These are phyloP conservation scores for Hetaerina titia DNA, from an alignment of 2,888 invertebrate species.

Conservation along the genomic window DNA sequence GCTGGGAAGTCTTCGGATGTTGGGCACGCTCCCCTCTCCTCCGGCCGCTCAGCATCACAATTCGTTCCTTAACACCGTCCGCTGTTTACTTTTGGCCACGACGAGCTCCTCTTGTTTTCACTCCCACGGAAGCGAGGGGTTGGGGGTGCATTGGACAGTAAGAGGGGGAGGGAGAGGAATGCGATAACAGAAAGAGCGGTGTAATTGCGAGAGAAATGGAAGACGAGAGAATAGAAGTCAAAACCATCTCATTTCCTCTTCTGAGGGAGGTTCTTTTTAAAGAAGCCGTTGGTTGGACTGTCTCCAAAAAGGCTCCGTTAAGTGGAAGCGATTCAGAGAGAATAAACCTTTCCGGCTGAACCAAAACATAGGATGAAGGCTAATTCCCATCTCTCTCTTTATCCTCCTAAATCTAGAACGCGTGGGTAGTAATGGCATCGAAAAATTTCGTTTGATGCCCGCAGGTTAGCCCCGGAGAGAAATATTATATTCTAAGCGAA, in stretches of 20 bases:
- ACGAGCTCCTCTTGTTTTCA: not conserved
- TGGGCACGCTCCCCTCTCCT: not conserved
- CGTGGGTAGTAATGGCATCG: not conserved
- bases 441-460: not conserved
- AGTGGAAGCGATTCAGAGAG: conserved; percentile 60
- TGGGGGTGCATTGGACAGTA: not conserved
- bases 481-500: too few relatives aligned
- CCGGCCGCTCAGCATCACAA: not conserved
- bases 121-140: not conserved
- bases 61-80: not conserved
- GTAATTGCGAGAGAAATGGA: conserved; percentile 40
- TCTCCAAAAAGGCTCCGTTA: conserved; percentile 44
- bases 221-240: not conserved
- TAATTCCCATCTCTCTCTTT: not conserved
- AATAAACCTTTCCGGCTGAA: conserved; percentile 49
- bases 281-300: conserved; percentile 56
- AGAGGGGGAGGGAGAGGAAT: not conserved
- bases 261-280: conserved; percentile 24
- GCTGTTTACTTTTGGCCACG: conserved; percentile 27
- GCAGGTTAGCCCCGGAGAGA: too few relatives aligned
- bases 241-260: conserved; percentile 20
- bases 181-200: not conserved
- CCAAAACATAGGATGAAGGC: conserved; percentile 39
- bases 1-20: not conserved
- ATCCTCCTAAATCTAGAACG: not conserved